Base-by-base conservation (phyloP, 2,888 invertebrate genomes). In the Digitonthophagus gazella region DNA sequence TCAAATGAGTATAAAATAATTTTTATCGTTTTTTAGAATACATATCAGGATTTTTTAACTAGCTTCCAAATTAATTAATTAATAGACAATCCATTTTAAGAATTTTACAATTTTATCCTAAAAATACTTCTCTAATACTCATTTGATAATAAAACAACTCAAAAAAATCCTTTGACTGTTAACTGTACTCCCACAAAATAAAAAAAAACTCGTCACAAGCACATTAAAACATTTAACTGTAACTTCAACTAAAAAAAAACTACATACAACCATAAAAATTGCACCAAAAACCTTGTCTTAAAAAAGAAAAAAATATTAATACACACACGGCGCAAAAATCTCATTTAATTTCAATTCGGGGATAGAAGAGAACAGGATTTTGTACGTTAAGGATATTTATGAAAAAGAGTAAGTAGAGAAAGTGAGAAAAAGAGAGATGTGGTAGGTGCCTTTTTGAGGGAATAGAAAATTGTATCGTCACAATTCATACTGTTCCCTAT, bases 401-500 rank as follows among this genome's bases (percentile, higher is more conserved):
- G 28, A 22, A 22, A 22, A 22, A 11, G 28, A 8, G 28, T 44
- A 11, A 2, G 28, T 8, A 44, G 11, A 44, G 28, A 44, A 44
- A 44, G 28, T 8, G 28, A 44, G 28, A 44, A 5, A 44, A 44
- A 44, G 11, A 5, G 57, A 55, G 61, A 69, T 69, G 74, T 78
- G 78, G 79, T 76, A 76, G 80, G 81, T 81, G 81, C 81, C 81
- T 81, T 81, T 75, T 70, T 71, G 74, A 73, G 77, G 79, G 77
- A 78, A 75, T 22, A 61, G 66, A 63, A 28, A 58, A 69, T 64
- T 15, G 64, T 20, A 15, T 65, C 19, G 55, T 61, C 22, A 11
- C 16, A 20, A 56, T 58, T 57, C 18, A 4, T 16, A 64, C 72
- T 74, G 74, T 77, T 76, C 75, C 78, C 76, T 74, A 78, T 78